Evolutionary conservation across 2,888 invertebrate species (phyloP), one percentile per base, ranked within the genome.

Genomic region (Diachrysia chrysitis): DNA sequence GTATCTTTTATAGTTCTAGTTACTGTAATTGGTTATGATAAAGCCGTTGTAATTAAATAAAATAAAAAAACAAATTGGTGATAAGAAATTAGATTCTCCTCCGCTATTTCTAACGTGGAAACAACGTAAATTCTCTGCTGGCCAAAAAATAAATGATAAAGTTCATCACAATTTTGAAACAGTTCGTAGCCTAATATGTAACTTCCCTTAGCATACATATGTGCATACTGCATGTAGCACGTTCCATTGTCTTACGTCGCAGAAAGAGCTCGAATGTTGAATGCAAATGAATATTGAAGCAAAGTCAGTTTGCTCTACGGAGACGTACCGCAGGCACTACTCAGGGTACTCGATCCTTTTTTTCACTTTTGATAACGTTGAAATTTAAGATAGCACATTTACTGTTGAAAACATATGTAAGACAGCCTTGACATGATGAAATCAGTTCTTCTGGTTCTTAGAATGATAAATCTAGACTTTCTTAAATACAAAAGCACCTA

Each of bases 201-300:
- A 42, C 42, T n/a, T 56, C 35, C 37, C n/a, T 55, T 53, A 42
- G 35, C 55, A 63, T 69, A 65, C 17, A 46, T 73, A 53, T 58
- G 69, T 60, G 69, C 32, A 62, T 56, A 23, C 69, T 69, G 70
- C 65, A 81, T 72, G 71, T 78, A 76, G 73, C 63, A 65, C 79
- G 73, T 54, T 48, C 77, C 71, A 89, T 89, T 90, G 88, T 89
- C 86, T 89, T 82, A 74, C 66, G 81, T 79, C 78, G 82, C 82
- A 84, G 83, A 71, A 73, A 76, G 85, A 87, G 85, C 87, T 87
- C 82, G 79, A 86, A 90, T 85, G 85, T 78, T 87, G 88, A 89
- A 90, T 86, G 84, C 83, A 85, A 87, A 90, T 90, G 89, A 90
- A 89, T 89, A 89, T 88, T 89, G 87, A 87, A 89, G 83, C 86